Percentiles rank a stretch among this genome's conserved stretches.
phyloP scores from a whole-genome alignment of 1,140 invertebrate genomes.

The Idris sp. region DNA sequence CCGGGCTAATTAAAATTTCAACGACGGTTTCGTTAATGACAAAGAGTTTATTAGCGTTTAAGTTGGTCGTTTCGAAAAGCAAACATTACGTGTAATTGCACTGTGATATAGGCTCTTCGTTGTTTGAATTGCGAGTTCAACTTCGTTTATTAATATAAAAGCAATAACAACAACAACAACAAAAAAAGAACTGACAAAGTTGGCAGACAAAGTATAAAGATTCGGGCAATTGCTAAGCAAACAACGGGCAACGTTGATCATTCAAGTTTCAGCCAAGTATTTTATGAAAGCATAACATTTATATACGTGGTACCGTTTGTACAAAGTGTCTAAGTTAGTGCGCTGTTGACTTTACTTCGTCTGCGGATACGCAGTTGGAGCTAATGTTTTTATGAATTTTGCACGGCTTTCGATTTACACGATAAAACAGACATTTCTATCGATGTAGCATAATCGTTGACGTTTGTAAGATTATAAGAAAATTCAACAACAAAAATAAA shows the following conservation, averaged over 20 bases:
- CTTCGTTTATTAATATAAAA: conserved; percentile 35
- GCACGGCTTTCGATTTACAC: conserved; percentile 27
- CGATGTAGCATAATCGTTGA: neutral
- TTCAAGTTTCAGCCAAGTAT: too few species aligned
- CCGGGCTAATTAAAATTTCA: conserved; percentile 43
- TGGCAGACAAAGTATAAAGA: too few species aligned
- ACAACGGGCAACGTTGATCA: too few species aligned
- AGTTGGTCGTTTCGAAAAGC: conserved; percentile 24
- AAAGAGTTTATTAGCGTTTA: conserved; percentile 35
- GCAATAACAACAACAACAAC: conserved; percentile 30
- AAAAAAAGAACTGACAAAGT: neutral
- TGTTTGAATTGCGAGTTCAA: conserved; percentile 39
- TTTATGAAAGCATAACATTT: too few species aligned
- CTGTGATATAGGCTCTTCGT: conserved; percentile 37
- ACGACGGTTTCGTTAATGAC: conserved; percentile 34
- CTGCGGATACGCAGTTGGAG: neutral
- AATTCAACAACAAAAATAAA: too few species aligned
- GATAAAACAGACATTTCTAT: conserved; percentile 14
- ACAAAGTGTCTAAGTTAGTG: too few species aligned
- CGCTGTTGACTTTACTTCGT: too few species aligned
- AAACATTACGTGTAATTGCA: conserved; percentile 26
- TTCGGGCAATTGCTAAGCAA: conserved; percentile 8
- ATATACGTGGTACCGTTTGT: too few species aligned
- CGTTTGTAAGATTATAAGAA: conserved; percentile 6
- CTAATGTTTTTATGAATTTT: conserved; percentile 41